Evolutionary conservation across 2,888 invertebrate species (phyloP), one percentile per base, ranked within the genome.

Genomic region (Meiosimyza decipiens): DNA sequence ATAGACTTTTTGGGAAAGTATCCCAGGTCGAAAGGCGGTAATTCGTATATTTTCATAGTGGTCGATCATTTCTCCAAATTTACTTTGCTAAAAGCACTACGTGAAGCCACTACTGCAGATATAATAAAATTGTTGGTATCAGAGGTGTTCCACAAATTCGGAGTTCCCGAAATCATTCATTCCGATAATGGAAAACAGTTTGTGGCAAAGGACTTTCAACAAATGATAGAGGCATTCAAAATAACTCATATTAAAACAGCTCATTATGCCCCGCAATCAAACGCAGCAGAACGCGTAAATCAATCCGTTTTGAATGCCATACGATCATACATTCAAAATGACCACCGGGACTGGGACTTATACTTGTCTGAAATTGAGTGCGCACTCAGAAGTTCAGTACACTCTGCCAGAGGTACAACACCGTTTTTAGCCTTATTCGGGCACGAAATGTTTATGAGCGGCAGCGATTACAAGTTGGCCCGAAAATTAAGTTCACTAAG

Each of bases 371-470:
- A 28, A 28, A 28, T 28, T 28, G 28, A 28, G 3, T 28, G 28
- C 4, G 28, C 28, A 3, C 11, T 71, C 2, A 49, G 71, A 16
- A 71, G 54, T 9, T 71, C 63, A 13, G 67, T 54, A 6, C 67
- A 67, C n/a, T 1, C 60, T 4, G 68, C 57, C 5, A 57, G 50
- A 11, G 55, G 68, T 15, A 63, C 63, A 4, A 63, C 63, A 6
- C 71, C 71, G 15, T 71, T 71, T 40, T 62, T 71, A 47, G 54
- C 71, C 2, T n/a, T 71, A 28, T 71, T 64, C 22, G 71, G 71
- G 1, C 64, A 57, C n/a, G 22, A 71, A 5, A 65, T 71, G 66
- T 71, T 51, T 60, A 15, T 60, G 1, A 67, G 47, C 22, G 67
- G 71, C n/a, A 11, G 52, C 0, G 71, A 67, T 54, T 72, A 72